Percentiles rank a stretch among this genome's conserved stretches.
Conservation (phyloP, 1,140 invertebrate species). For the Eupristina koningsbergeri region DNA sequence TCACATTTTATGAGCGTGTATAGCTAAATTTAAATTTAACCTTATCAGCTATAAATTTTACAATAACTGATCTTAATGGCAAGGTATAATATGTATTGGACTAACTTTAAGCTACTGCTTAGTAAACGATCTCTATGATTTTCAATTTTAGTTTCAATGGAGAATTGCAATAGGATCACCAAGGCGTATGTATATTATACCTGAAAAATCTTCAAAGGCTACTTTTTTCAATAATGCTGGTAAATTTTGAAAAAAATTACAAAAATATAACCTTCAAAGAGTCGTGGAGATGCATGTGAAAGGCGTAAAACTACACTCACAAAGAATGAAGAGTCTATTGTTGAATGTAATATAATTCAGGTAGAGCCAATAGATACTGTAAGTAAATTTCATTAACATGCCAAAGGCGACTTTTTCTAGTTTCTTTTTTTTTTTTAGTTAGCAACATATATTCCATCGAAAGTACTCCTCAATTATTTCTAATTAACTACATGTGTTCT, state of each 20-base stretch:
- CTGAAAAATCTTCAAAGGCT: too few species aligned
- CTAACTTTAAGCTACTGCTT: too few species aligned
- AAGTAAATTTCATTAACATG: background rate
- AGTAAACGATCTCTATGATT: too few species aligned
- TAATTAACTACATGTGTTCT: background rate
- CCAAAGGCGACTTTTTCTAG: background rate
- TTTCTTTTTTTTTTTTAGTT: background rate
- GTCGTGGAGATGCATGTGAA: background rate
- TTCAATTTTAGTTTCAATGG: too few species aligned
- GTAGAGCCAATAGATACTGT: background rate
- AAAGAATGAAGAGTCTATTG: background rate
- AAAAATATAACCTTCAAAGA: background rate
- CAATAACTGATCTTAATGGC: too few species aligned
- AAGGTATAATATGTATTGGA: too few species aligned
- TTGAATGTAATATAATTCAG: background rate
- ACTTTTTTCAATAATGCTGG: background rate
- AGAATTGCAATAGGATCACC: too few species aligned
- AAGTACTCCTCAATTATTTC: background rate
- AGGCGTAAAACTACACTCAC: background rate
- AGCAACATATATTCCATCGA: background rate
- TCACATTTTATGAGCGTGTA: too few species aligned
- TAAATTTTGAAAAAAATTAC: background rate
- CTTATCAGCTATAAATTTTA: too few species aligned
- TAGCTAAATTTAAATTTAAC: too few species aligned
- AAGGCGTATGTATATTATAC: too few species aligned